Base-by-base conservation (phyloP, 2,113 vertebrate genomes). In the Notarius quadriscutis region DNA sequence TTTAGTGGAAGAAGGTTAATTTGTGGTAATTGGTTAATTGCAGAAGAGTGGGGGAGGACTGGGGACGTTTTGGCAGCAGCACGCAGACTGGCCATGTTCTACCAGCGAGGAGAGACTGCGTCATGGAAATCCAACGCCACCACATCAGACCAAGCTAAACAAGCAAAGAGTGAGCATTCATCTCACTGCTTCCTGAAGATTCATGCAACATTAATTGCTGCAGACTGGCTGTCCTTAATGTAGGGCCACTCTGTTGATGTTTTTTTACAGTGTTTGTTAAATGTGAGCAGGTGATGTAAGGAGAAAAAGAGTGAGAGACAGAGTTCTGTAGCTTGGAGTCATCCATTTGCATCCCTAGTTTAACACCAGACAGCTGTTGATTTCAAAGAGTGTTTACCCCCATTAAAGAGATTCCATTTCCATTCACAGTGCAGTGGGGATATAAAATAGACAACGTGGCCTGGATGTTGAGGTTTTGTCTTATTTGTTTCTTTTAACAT, bases 11-110 rank as follows among this genome's bases (percentile, higher is more conserved):
- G 84, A 92, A 89, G 89, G 88, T 90, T 89, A 86, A 91, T 92
- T 88, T 83, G 91, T 86, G 88, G 84, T 94, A 94, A 95, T 92
- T 93, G 92, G 91, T 92, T 94, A 93, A 94, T 91, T 92, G 89
- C 88, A 84, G 18, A 60, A 81, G 67, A 81, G 83, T n/a, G 85
- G 74, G 88, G 88, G 41, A 89, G 71, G 79, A 87, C 87, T 69
- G 81, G 87, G 90, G 91, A 92, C 75, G 27, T 90, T 88, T 88
- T 88, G 91, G 84, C 89, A 90, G 81, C 65, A 55, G 27, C 75
- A 88, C 72, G 90, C 88, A 78, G 87, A 88, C 90, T 90, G 87
- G 86, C 89, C 85, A 72, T 90, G 91, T 50, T 81, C 85, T 85
- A 84, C 88, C 85, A 87, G 89, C 48, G 83, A 57, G 57, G 41